phyloP scores from a whole-genome alignment of 2,888 invertebrate species.

The Erebia ligea region DNA sequence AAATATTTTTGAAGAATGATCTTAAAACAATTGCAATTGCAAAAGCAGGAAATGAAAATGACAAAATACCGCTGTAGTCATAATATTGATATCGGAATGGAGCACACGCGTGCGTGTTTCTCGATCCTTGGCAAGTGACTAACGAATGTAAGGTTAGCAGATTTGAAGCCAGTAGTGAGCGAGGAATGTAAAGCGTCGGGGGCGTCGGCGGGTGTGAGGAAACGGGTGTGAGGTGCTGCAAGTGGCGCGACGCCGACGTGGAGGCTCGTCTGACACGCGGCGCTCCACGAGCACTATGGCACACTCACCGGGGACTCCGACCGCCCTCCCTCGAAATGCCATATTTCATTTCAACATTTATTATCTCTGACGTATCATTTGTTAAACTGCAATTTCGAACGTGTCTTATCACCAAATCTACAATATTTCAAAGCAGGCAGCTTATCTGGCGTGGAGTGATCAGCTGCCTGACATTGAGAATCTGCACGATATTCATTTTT shows the following conservation, averaged over 20 bases:
- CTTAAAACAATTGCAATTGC: background rate
- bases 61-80: conserved; percentile 31
- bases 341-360: conserved; percentile 21
- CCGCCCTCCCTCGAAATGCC: conserved; percentile 31
- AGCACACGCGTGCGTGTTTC: conserved; percentile 22
- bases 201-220: conserved; percentile 59
- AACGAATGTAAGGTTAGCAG: conserved; percentile 39
- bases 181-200: conserved; percentile 62
- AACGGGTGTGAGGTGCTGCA: conserved; percentile 45
- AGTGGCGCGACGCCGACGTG: conserved; percentile 81
- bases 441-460: background rate
- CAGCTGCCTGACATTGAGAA: conserved; percentile 12
- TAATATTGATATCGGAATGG: conserved; percentile 17
- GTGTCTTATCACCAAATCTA: background rate
- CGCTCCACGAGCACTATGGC: conserved; percentile 59
- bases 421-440: background rate
- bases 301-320: conserved; percentile 27
- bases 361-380: background rate
- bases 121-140: conserved; percentile 38
- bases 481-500: background rate
- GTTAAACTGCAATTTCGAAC: background rate
- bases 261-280: conserved; percentile 79
- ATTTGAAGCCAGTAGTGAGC: conserved; percentile 49
- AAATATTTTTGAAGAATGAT: background rate
- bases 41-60: conserved; percentile 19